These are phyloP conservation scores for Mesorhabditis sp. DNA, from an alignment of 2,888 invertebrate species.

Conservation along the genomic window DNA sequence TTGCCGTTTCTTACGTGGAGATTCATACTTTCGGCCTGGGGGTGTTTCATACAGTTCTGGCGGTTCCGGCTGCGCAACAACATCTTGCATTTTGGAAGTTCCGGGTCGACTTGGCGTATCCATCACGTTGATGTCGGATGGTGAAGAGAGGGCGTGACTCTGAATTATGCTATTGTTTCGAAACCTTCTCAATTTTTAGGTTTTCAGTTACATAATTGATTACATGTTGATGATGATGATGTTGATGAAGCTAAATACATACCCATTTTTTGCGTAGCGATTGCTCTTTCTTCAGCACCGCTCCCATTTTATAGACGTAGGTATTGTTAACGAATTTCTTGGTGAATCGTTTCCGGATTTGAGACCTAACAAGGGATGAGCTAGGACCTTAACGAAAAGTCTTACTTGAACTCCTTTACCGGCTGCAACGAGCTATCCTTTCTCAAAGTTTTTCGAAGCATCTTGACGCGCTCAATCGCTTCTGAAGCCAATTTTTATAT, in stretches of 20 bases:
- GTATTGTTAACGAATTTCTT: conserved; percentile 18
- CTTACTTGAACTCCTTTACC: conserved; percentile 18
- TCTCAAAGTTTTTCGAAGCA: conserved; percentile 26
- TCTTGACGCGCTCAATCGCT: conserved; percentile 24
- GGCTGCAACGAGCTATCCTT: conserved; percentile 30
- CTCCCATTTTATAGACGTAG: conserved; percentile 11
- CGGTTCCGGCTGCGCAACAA: background rate
- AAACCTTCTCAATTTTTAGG: background rate
- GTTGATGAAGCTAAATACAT: too few species aligned
- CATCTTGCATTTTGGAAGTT: background rate
- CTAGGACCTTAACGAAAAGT: background rate
- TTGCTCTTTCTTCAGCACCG: background rate
- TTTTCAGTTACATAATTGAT: background rate
- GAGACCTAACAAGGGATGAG: conserved; percentile 6
- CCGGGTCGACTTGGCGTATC: background rate
- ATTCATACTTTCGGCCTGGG: background rate
- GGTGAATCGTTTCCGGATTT: conserved; percentile 14
- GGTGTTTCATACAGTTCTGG: background rate
- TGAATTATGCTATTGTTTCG: background rate
- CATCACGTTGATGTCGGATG: background rate
- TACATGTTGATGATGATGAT: too few species aligned
- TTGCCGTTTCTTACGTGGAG: background rate
- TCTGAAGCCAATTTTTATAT: background rate
- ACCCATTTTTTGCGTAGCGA: background rate
- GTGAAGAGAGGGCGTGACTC: background rate